Percentiles rank a stretch among this genome's conserved stretches.
Conservation (phyloP, 1,140 invertebrate species). For the Orius insidiosus region DNA sequence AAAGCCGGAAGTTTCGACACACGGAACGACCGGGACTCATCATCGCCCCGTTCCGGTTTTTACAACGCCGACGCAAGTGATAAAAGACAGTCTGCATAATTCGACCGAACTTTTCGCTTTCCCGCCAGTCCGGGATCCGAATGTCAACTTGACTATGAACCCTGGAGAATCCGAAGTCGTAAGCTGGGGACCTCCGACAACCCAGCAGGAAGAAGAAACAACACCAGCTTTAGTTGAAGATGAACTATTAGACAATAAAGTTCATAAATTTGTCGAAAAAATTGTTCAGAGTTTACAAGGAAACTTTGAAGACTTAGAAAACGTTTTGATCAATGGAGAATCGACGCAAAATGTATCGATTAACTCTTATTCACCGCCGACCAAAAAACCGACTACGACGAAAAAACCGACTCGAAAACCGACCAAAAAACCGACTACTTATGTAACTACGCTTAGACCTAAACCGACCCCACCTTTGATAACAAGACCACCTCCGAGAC, state of each 20-base stretch:
- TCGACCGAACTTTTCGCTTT: slow-evolving; percentile 52
- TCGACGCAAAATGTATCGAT: slow-evolving; percentile 17
- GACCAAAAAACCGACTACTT: slow-evolving; percentile 19
- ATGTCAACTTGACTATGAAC: slow-evolving; percentile 41
- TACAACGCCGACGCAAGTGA: slow-evolving; percentile 10
- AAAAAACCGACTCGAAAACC: slow-evolving; percentile 28
- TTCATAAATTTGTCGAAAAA: slow-evolving; percentile 63
- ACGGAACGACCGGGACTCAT: neutral
- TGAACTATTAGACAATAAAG: slow-evolving; percentile 53
- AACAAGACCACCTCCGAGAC: slow-evolving; percentile 13
- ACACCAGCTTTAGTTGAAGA: slow-evolving; percentile 56
- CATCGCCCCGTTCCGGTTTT: slow-evolving; percentile 17
- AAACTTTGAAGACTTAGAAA: slow-evolving; percentile 60
- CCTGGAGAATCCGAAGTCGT: slow-evolving; percentile 26
- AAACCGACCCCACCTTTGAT: slow-evolving; percentile 9
- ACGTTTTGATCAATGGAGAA: slow-evolving; percentile 42
- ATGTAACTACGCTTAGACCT: slow-evolving; percentile 16
- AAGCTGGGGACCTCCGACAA: slow-evolving; percentile 1
- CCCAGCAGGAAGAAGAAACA: slow-evolving; percentile 28
- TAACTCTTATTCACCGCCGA: slow-evolving; percentile 16
- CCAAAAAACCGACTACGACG: slow-evolving; percentile 25
- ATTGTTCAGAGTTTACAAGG: slow-evolving; percentile 63
- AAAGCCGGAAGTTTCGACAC: neutral
- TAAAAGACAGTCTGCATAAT: slow-evolving; percentile 30
- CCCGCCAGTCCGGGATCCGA: slow-evolving; percentile 65